Conservation (phyloP, 2,797 vertebrate genomes). For the Acipenser ruthenus region DNA sequence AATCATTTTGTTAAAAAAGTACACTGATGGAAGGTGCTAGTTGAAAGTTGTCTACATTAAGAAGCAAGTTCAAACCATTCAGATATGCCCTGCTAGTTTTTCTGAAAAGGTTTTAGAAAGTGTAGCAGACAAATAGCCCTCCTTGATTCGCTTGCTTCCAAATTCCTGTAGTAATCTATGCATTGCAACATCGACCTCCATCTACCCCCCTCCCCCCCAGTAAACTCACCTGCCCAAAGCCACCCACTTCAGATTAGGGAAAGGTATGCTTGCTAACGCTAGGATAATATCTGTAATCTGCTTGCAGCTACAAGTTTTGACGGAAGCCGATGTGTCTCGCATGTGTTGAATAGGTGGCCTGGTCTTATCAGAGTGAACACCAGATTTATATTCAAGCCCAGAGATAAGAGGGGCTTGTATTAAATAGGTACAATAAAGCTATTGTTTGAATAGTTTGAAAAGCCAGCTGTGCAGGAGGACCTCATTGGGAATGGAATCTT, state of each 20-base stretch:
- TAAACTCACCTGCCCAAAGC: conserved; percentile 5
- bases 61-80: conserved; percentile 26
- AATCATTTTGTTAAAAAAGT: too few relatives aligned
- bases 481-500: conserved; percentile 1
- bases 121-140: conserved; percentile 33
- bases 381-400: conserved; percentile 24
- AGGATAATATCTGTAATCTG: conserved; percentile 17
- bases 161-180: conserved; percentile 11
- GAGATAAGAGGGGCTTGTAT: conserved; percentile 26
- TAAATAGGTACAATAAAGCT: conserved; percentile 11
- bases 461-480: neutral
- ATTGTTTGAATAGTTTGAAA: conserved; percentile 5
- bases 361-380: neutral
- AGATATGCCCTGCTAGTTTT: conserved; percentile 18
- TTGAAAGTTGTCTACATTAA: too few relatives aligned
- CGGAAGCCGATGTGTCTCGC: conserved; percentile 18
- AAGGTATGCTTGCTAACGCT: conserved; percentile 19
- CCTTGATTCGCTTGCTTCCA: conserved; percentile 19
- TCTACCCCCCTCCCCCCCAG: neutral
- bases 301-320: neutral
- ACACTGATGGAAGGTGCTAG: too few relatives aligned
- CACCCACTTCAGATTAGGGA: neutral
- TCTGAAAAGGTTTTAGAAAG: conserved; percentile 28
- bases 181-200: neutral
- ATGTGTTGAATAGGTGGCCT: conserved; percentile 1